Conservation (phyloP, 1,140 invertebrate genomes). For the Drosophila sucinea region DNA sequence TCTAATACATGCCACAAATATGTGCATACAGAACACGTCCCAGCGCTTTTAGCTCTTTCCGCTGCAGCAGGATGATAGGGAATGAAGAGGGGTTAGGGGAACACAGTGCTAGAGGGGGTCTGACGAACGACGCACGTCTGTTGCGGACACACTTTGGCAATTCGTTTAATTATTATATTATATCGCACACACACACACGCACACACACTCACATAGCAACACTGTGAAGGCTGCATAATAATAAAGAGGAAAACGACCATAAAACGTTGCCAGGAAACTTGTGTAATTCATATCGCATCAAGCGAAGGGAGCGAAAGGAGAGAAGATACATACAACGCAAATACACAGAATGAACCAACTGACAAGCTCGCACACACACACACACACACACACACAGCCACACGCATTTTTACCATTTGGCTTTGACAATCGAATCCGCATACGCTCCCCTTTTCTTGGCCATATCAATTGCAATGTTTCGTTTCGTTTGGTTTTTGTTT, state of each 20-base stretch:
- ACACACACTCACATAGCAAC: conserved; percentile 8
- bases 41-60: conserved; percentile 37
- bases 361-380: conserved; percentile 49
- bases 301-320: conserved; percentile 10
- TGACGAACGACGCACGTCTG: conserved; percentile 70
- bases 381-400: conserved; percentile 26
- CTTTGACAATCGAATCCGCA: conserved; percentile 75
- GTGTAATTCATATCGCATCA: conserved; percentile 80
- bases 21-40: conserved; percentile 24
- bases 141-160: conserved; percentile 78
- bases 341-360: conserved; percentile 11
- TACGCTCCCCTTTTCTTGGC: conserved; percentile 44
- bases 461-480: conserved; percentile 69
- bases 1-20: conserved; percentile 6
- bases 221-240: conserved; percentile 51
- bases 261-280: conserved; percentile 76
- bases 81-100: not conserved
- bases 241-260: conserved; percentile 78
- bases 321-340: conserved; percentile 19
- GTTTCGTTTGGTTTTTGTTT: conserved; percentile 5
- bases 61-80: not conserved
- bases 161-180: conserved; percentile 81
- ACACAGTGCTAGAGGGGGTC: conserved; percentile 9
- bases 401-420: conserved; percentile 51
- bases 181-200: conserved; percentile 49